Base-by-base conservation (phyloP, 2,888 invertebrate genomes). In the Rhodophaea formosa region DNA sequence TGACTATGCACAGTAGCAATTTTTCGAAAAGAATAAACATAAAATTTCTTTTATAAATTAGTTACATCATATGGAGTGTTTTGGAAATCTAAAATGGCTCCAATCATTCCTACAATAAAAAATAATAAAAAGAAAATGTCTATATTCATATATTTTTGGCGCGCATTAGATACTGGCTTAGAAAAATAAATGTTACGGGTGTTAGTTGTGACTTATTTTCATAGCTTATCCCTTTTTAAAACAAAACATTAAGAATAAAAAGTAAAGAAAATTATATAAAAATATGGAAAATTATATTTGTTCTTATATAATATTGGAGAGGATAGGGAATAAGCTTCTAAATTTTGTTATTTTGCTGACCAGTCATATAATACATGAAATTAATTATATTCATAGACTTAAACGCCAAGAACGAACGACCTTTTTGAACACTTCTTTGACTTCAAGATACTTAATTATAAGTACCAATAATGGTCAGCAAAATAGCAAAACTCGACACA, bases 41-140 rank as follows among this genome's bases (percentile, higher is more conserved):
- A 61, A 59, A 63, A 63, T 57, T 45, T 59, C 58, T 58, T 45
- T 59, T 58, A 59, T 59, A 55, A 61, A 58, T 45, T 52, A 59
- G 47, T 43, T 59, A 52, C 53, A 47, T 32, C 59, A 53, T 35
- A 55, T 8, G 55, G 30, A 54, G 43, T 54, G n/a, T 49, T 49
- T 32, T 46, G 46, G 46, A 32, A 32, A 49, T 32, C 14, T 14
- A 32, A 49, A 49, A 49, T 49, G 30, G 32, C 32, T 32, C 49
- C 49, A 32, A 49, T 49, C 14, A n/a, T 29, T 49, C 30, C 32
- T 49, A 49, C 30, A 47, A 29, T 47, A 47, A 47, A 14, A 32
- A 15, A 32, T 32, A 30, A 8, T 30, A 49, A 32, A 32, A 10
- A 32, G 15, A 49, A 32, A 32, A 10, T 49, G 15, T 32, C 16